Percentiles rank a stretch among this genome's conserved stretches.
These are phyloP conservation scores for Cosmia trapezina DNA, from an alignment of 2,888 invertebrate genomes.

Conservation along the genomic window DNA sequence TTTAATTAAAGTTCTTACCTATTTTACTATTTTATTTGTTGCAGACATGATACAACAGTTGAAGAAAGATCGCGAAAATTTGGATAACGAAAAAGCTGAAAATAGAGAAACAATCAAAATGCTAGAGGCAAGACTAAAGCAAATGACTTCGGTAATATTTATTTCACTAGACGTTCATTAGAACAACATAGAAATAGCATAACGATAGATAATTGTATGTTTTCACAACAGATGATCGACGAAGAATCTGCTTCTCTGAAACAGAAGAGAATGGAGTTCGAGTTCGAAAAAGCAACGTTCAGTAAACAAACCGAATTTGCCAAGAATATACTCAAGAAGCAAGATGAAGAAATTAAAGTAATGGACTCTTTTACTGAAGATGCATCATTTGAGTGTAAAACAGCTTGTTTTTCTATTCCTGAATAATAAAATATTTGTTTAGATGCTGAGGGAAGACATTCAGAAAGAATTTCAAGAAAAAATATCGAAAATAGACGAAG, in stretches of 20 bases:
- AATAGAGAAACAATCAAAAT: conserved; percentile 88
- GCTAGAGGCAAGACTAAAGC: conserved; percentile 90
- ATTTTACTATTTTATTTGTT: conserved; percentile 9
- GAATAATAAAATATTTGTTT: conserved; percentile 34
- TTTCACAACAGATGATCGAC: conserved; percentile 81
- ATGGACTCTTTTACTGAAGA: neutral
- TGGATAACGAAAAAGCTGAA: conserved; percentile 90
- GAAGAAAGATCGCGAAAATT: conserved; percentile 89
- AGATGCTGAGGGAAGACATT: conserved; percentile 85
- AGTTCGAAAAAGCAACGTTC: conserved; percentile 91
- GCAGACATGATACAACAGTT: conserved; percentile 90
- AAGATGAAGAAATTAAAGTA: conserved; percentile 91
- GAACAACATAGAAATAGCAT: neutral
- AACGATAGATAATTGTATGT: neutral
- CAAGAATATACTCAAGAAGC: conserved; percentile 89
- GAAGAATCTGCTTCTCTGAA: conserved; percentile 86
- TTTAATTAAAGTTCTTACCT: neutral
- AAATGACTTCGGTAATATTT: conserved; percentile 87
- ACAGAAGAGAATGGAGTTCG: conserved; percentile 91
- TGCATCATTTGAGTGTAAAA: neutral
- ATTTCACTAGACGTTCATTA: too few relatives aligned
- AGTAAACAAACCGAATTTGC: conserved; percentile 91
- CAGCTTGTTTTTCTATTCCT: neutral
- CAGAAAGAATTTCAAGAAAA: conserved; percentile 86
- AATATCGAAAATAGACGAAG: conserved; percentile 81